These are phyloP conservation scores for Mesocentrotus franciscanus DNA, from an alignment of 53 echinoderm and acorn worm species.

Conservation along the genomic window DNA sequence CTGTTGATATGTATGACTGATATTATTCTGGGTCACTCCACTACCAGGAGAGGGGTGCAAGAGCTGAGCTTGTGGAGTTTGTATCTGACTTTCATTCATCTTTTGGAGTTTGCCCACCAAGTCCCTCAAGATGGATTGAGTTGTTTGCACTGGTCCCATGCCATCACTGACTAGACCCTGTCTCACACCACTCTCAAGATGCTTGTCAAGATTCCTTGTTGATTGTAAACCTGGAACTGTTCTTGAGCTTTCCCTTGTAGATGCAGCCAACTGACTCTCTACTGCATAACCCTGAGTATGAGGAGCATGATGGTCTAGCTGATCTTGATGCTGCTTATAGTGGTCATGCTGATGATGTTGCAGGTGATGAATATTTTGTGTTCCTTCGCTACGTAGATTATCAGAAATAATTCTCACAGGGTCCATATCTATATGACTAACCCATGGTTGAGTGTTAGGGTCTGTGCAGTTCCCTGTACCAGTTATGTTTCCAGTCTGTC, in stretches of 20 bases:
- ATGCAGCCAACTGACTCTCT: background rate
- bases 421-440: conserved; percentile 18
- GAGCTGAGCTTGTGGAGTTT: background rate
- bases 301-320: background rate
- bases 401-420: background rate
- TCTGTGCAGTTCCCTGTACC: background rate
- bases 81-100: conserved; percentile 55
- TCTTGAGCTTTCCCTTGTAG: background rate
- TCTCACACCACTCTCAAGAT: background rate
- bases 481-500: background rate
- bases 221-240: background rate
- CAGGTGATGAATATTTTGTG: background rate
- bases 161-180: background rate
- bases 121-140: conserved; percentile 52
- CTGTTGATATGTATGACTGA: background rate
- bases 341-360: background rate
- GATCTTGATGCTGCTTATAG: background rate
- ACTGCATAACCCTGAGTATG: background rate
- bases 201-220: background rate
- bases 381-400: background rate
- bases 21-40: background rate
- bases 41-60: conserved; percentile 3
- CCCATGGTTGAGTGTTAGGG: conserved; percentile 28
- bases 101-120: conserved; percentile 33
- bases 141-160: conserved; percentile 23